Base-by-base conservation (phyloP, 2,888 invertebrate genomes). In the Cremastinae sp. region DNA sequence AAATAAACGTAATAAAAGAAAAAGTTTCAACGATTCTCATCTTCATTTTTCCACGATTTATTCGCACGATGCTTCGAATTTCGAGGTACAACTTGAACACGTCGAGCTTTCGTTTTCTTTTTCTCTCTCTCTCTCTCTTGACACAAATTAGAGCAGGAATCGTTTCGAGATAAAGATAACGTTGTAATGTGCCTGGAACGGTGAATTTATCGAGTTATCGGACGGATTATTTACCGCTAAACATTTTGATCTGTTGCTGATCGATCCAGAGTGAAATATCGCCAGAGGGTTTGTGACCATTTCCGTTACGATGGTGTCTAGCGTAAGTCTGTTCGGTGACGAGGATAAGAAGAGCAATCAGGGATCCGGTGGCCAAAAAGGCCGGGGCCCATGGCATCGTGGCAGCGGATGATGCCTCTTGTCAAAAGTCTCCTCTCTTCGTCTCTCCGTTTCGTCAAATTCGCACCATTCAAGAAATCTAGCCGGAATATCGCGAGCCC, bases 241-340 rank as follows among this genome's bases (percentile, higher is more conserved):
- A 95, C 93, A 96, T 95, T 91, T 96, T 95, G 66, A 97, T 95
- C 92, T 97, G 97, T 83, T 96, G 94, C 87, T 96, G 95, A 89
- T 96, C 96, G 85, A 97, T 97, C 97, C 97, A 97, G 75, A 97
- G 91, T 65, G 95, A 95, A 79, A 96, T 92, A 89, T 95, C 95
- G 74, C 91, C 92, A 83, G 90, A 79, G 69, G 88, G 88, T 79
- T 87, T 88, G 75, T 87, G 86, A 41, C 84, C 85, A 80, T 84
- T 86, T 66, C 86, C 84, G 49, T 84, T 82, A 62, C 86, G 87
- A 82, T 87, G 85, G 78, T 85, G 86, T 64, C 86, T 85, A 61
- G 86, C 86, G 77, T 82, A 81, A 56, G 82, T 82, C 73, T 78
- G 78, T 56, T 76, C 81, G 47, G 77, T 82, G 82, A 83, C 75